Evolutionary conservation across 2,888 invertebrate genomes (phyloP), one percentile per base, ranked within the genome.

Genomic region (Leptinotarsa peninsularis): DNA sequence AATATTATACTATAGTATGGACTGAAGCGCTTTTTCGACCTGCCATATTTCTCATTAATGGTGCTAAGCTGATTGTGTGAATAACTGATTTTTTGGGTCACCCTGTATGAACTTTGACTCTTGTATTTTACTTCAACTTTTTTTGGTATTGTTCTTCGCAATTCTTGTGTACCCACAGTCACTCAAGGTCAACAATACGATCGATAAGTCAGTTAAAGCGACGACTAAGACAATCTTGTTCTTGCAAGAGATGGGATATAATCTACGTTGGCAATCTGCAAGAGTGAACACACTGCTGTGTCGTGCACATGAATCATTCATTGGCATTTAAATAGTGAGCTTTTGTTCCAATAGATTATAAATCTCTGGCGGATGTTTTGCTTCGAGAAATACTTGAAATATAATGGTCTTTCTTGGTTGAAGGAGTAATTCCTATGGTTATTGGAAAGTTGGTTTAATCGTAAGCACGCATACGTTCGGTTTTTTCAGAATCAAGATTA

Each of bases 231-330:
- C 60, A 60, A 60, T 67, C 67, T 50, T 18, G 49, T 21, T 67
- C 21, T 67, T 67, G 23, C 23, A 15, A 18, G 27, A 33, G 56
- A 70, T 60, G 23, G 60, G 60, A 27, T 23, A 52, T 72, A 71
- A 79, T 79, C 78, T 68, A 72, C 70, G 71, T 76, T 78, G 67
- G 79, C 75, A 78, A 81, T 80, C 80, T 81, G 74, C 75, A 68
- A 69, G 58, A 70, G 77, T 78, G 78, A 76, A 80, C 78, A 76
- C 76, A 69, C 74, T 66, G 49, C 67, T 71, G 66, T 63, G 77
- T 78, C 79, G 80, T 81, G 78, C 73, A 72, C 79, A 82, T 82
- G 82, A 82, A 82, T 83, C 81, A 83, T 82, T 82, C 82, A 83
- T 82, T 75, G 81, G 79, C 80, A 81, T 82, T 81, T 81, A 79